Evolutionary conservation across 2,797 vertebrate genomes (phyloP), one percentile per base, ranked within the genome.

Genomic region (Microctenopoma stevenorrisi): DNA sequence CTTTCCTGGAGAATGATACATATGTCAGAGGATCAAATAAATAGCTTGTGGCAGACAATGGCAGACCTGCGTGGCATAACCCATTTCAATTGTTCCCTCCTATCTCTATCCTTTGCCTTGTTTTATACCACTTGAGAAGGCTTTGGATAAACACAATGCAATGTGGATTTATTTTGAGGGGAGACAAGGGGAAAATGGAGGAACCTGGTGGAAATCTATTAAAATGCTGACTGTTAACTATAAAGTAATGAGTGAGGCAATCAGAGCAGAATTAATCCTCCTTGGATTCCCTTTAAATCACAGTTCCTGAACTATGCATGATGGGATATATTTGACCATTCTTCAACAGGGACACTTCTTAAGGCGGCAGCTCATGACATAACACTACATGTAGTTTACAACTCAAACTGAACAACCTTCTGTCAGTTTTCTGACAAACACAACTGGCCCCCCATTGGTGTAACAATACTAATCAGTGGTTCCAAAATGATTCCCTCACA

Each of bases 11-110:
- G 83, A 64, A 84, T 77, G 72, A 76, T 79, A 83, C 79, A 80
- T 80, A 47, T 81, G 87, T 86, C 83, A 72, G 60, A 46, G 68
- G 79, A 88, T 81, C 54, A 83, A 89, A 88, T 82, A 86, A 87
- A 89, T 84, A 82, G 74, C 68, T 79, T 25, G 75, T 78, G 76
- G 81, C 74, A 72, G 79, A 79, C 69, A 83, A 81, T 77, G 75
- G 76, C 72, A 46, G 68, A 78, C 64, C 71, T 64, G 76, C 60
- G 14, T 35, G 66, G 68, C 11, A 5, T 68, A 78, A 76, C 72
- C 68, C 40, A 43, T 85, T 87, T 67, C 40, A 57, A 53, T 83
- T 69, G 57, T 83, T 78, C 66, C 51, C 52, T 55, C 44, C 68
- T 72, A 76, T 88, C 78, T 76, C 52, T 16, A 10, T 47, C 47